Evolutionary conservation across 1,140 invertebrate genomes (phyloP), one percentile per base, ranked within the genome.

Genomic region (Cydia pomonella): DNA sequence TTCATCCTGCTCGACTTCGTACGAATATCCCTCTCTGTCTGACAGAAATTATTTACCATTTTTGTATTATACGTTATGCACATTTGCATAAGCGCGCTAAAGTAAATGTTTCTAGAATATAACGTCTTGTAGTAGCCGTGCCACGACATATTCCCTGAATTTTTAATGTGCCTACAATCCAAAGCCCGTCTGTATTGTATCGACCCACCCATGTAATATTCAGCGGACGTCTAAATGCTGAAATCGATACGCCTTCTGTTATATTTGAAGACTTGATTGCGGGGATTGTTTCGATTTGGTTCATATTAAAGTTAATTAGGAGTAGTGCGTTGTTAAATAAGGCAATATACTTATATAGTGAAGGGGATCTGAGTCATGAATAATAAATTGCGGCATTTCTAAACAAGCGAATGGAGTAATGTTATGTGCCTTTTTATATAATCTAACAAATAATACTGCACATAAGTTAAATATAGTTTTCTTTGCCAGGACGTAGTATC

Each of bases 221-320:
- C 64, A 69, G n/a, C 64, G 64, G 64, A 69, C 64, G 64, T 69
- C 64, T 69, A 33, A 59, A 69, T 33, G 27, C 29, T 33, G 64
- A 13, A 69, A 69, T 69, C 64, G 64, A 69, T 69, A 33, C 64
- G 23, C 63, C 27, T 69, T 69, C 64, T 41, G 16, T 69, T 69
- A 69, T 69, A 69, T 69, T 69, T 69, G 64, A 69, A 69, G 27
- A 69, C 64, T 69, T 33, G 64, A 69, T 69, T 69, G 64, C 27
- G n/a, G 29, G 27, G 16, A 64, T 29, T 66, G 25, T 18, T 69
- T 38, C 33, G 64, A 69, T 69, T 9, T 66, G 9, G 62, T 63
- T 25, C 12, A 13, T 63, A 63, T 63, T 63, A 63, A 10, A 10
- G 21, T 63, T 23, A 13, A 13, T 23, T 23, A 23, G 3, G 63